Evolutionary conservation across 2,888 invertebrate species (phyloP).

Genomic region (Dynastes tityus): DNA sequence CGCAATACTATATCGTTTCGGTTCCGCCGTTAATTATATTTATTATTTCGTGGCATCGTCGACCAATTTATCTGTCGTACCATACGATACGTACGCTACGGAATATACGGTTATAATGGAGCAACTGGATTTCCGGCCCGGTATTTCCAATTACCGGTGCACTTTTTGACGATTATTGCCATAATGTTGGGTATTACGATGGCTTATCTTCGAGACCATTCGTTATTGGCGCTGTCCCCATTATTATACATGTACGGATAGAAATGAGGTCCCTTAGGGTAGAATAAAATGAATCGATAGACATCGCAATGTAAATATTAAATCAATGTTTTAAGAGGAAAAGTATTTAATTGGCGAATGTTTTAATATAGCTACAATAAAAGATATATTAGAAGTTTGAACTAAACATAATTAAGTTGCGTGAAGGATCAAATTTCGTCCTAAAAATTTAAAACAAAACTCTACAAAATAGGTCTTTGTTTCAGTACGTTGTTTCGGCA

Average conservation of each 20-base stretch:
- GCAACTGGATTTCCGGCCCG: constrained; percentile 22
- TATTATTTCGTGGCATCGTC: constrained; percentile 38
- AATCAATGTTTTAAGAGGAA: too few species aligned
- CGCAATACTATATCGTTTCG: constrained; percentile 25
- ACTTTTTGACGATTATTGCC: constrained; percentile 37
- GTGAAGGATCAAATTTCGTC: too few species aligned
- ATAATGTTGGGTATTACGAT: constrained; percentile 8
- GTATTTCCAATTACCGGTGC: constrained; percentile 35
- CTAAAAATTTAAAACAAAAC: too few species aligned
- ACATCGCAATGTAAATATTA: too few species aligned
- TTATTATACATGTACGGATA: background rate
- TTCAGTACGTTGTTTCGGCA: too few species aligned
- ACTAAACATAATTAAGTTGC: too few species aligned
- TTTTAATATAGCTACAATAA: too few species aligned
- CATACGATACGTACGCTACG: background rate
- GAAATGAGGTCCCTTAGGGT: too few species aligned
- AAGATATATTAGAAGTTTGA: too few species aligned
- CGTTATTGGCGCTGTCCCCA: constrained; percentile 10
- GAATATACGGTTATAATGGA: constrained; percentile 23
- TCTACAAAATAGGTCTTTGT: too few species aligned
- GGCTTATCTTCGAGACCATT: constrained; percentile 19
- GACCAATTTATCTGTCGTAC: constrained; percentile 2
- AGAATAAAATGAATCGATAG: too few species aligned
- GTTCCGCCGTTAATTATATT: constrained; percentile 35
- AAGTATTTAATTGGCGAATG: too few species aligned